A percentile compares a stretch with the other conserved stretches of the same genome.
Conservation (phyloP, 2,888 invertebrate genomes). For the Pachydiplax longipennis region DNA sequence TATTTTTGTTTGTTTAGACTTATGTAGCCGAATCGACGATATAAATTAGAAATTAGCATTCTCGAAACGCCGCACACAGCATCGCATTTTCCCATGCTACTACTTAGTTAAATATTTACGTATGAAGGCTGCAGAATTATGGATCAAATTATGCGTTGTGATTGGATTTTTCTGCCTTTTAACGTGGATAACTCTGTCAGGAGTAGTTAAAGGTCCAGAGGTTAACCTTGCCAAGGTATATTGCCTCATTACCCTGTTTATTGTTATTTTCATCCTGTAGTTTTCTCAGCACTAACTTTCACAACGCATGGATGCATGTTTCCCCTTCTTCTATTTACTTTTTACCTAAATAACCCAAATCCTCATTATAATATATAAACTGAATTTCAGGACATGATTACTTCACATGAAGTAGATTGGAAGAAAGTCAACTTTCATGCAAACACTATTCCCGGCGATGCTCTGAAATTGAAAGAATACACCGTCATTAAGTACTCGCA, state of each 20-base stretch:
- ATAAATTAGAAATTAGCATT: not conserved
- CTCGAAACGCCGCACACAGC: not conserved
- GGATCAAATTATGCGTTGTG: constrained; percentile 25
- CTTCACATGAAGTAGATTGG: constrained; percentile 46
- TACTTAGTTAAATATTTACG: constrained; percentile 16
- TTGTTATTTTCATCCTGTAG: not conserved
- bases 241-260: not conserved
- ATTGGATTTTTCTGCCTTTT: constrained; percentile 1
- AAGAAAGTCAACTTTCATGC: constrained; percentile 46
- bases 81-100: not conserved
- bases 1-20: not conserved
- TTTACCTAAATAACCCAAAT: not conserved
- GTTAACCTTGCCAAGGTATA: not conserved
- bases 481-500: constrained; percentile 34
- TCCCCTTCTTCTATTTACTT: not conserved
- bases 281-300: too few species aligned
- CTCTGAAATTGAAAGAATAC: not conserved
- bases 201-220: constrained; percentile 10
- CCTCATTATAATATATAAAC: not conserved
- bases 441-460: constrained; percentile 45
- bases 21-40: not conserved
- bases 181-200: constrained; percentile 9
- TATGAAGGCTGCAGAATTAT: constrained; percentile 31
- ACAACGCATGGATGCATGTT: not conserved
- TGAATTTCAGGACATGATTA: not conserved